phyloP scores from a whole-genome alignment of 2,113 vertebrate genomes.

The Ciconia boyciana region DNA sequence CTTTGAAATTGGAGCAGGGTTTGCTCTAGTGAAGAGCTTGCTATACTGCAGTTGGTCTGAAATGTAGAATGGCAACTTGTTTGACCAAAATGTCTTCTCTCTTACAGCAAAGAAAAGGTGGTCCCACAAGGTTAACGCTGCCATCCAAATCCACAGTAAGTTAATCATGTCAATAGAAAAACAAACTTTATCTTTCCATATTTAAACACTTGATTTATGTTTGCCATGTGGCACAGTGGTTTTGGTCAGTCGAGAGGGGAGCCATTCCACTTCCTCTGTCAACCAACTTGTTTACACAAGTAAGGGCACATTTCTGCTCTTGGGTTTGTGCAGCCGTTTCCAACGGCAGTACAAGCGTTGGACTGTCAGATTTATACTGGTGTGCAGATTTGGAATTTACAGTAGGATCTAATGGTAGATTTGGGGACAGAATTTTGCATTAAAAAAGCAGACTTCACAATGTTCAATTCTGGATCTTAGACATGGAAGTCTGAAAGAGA shows the following conservation, averaged over 20 bases:
- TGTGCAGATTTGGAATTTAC: not conserved
- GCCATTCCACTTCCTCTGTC: not conserved
- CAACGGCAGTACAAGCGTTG: not conserved
- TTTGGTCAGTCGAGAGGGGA: not conserved
- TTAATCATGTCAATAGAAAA: conserved; percentile 7
- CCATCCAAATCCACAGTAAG: conserved; percentile 98
- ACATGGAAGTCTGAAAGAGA: not conserved
- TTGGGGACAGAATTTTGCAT: not conserved
- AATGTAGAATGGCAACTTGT: not conserved
- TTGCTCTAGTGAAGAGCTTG: not conserved
- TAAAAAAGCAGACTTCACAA: not conserved
- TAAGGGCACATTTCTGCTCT: not conserved
- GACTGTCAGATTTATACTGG: not conserved
- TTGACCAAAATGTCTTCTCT: conserved; percentile 29
- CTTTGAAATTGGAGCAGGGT: not conserved
- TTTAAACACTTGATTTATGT: conserved; percentile 4
- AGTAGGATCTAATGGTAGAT: not conserved
- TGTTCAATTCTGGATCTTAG: not conserved
- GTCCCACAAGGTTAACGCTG: conserved; percentile 94
- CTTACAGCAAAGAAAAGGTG: conserved; percentile 96
- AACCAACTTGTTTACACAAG: not conserved
- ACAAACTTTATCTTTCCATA: conserved; percentile 7
- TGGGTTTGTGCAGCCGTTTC: not conserved
- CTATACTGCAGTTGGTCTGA: not conserved
- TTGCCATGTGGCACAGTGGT: not conserved